Conservation (phyloP, 2,113 vertebrate genomes). For the Lepus americanus region DNA sequence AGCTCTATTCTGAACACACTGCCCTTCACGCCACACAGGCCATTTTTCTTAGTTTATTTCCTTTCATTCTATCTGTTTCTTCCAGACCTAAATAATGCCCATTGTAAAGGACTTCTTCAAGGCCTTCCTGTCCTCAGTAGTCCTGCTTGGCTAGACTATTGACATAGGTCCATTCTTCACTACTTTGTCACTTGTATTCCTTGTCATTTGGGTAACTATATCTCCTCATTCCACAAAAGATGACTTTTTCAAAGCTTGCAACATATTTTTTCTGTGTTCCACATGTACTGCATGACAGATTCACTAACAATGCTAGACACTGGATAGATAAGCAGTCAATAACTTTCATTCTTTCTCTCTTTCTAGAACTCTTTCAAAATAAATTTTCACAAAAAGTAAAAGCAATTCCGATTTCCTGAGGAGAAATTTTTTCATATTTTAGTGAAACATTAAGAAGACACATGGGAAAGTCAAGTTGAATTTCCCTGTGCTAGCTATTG, state of each 20-base stretch:
- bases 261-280: not conserved
- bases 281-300: not conserved
- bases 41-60: not conserved
- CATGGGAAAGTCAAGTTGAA: slow-evolving; percentile 25
- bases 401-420: not conserved
- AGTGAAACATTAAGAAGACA: slow-evolving; percentile 19
- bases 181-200: slow-evolving; percentile 24
- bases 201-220: not conserved
- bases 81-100: not conserved
- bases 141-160: not conserved
- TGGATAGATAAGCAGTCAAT: not conserved
- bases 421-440: not conserved
- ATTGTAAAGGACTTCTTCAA: not conserved
- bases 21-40: not conserved
- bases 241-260: slow-evolving; percentile 27
- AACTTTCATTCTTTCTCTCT: slow-evolving; percentile 8
- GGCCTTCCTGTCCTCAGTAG: not conserved
- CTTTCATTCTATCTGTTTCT: not conserved
- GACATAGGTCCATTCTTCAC: not conserved
- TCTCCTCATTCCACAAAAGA: not conserved
- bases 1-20: not conserved
- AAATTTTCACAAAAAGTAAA: not conserved
- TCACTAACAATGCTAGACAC: not conserved
- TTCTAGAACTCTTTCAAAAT: too few relatives aligned
- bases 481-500: slow-evolving; percentile 43